Base-by-base conservation (phyloP, 2,113 vertebrate genomes). In the Cyanoderma ruficeps region DNA sequence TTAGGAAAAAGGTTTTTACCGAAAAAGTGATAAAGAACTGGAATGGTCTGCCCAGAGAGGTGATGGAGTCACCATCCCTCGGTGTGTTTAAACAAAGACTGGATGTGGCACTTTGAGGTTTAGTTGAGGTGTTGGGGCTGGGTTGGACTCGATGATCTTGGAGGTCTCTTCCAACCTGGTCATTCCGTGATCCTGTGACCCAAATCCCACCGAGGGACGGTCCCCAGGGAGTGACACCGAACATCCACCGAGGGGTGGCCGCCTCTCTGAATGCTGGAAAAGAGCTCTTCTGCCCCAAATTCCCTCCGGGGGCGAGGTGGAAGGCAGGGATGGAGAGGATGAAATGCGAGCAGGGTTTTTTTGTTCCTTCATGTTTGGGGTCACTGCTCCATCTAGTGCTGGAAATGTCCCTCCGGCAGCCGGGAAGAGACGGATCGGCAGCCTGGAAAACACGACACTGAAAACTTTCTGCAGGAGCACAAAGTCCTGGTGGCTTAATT, bases 331-430 rank as follows among this genome's bases (percentile, higher is more conserved):
- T 55, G 21, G 22, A 84, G 28, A 0, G n/a, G 65, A 23, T 19
- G 22, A 25, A 78, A 33, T 0, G 5, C 6, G 20, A 44, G 57
- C 21, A 2, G 21, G 22, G 8, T 1, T 15, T 0, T 2, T 79
- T 86, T 37, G 9, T 13, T 89, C 11, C 39, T 71, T 55, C 95
- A 96, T 95, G 92, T 53, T 70, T 95, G 30, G 39, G 86, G 87
- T 56, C 89, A 11, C 65, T 96, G 94, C 96, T 96, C 97, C 97
- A 97, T 90, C 97, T 97, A 97, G 97, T 30, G 97, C 86, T 71
- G 76, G 59, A 93, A 90, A 27, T 2, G 60, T n/a, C 65, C 60
- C 39, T 67, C 20, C 23, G 4, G 59, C 55, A 28, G 49, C 35
- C 10, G 9, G 21, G 60, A 30, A 35, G 41, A 60, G 24, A 41